Conservation (phyloP, 2,888 invertebrate species). For the Teleiodes luculella region DNA sequence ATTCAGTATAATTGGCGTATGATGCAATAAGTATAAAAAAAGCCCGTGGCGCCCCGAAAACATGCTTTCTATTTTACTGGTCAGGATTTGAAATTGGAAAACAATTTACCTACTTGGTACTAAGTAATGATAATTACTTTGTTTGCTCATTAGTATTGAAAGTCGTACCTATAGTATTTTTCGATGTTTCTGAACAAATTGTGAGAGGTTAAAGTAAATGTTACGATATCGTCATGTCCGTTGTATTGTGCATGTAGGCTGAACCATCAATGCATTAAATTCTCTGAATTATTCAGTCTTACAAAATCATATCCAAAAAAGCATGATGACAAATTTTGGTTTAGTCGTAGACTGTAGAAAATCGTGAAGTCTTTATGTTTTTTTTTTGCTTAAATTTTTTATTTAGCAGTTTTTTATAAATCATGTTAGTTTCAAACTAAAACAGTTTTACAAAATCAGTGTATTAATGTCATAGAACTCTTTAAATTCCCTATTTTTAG, state of each 20-base stretch:
- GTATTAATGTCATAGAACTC: too few species aligned
- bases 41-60: too few species aligned
- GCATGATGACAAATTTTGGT: constrained; percentile 44
- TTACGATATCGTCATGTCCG: constrained; percentile 44
- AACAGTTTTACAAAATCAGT: too few species aligned
- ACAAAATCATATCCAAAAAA: constrained; percentile 24
- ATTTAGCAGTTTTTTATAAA: neutral
- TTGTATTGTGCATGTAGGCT: constrained; percentile 68
- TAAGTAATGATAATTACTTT: too few species aligned
- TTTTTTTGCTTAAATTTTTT: neutral
- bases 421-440: too few species aligned
- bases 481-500: too few species aligned
- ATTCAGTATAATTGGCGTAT: too few species aligned
- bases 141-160: too few species aligned
- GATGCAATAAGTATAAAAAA: too few species aligned
- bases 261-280: constrained; percentile 53
- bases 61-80: neutral
- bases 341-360: constrained; percentile 39
- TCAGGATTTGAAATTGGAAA: neutral
- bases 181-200: constrained; percentile 54
- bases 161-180: constrained; percentile 12
- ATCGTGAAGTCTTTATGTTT: constrained; percentile 10
- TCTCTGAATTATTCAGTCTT: constrained; percentile 26
- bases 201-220: constrained; percentile 43
- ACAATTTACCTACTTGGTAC: too few species aligned